Percentiles rank a stretch among this genome's conserved stretches.
Conservation (phyloP, 2,797 vertebrate genomes). For the Huso huso region DNA sequence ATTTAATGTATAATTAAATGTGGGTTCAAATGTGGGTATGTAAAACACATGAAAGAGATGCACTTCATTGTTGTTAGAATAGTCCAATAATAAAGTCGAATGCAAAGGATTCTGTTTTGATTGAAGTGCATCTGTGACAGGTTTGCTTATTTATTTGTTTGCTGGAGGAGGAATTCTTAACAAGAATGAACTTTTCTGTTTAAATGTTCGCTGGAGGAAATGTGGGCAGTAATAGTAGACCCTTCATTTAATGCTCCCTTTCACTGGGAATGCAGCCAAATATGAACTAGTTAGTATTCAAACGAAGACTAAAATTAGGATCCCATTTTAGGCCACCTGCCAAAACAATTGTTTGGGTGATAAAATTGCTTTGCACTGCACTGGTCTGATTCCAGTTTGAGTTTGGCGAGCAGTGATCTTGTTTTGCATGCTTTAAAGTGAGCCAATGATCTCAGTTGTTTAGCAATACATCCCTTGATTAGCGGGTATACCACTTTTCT, state of each 20-base stretch:
- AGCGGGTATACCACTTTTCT: no score
- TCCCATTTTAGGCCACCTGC: slow-evolving; percentile 47
- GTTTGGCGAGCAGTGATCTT: slow-evolving; percentile 28
- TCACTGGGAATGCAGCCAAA: slow-evolving; percentile 55
- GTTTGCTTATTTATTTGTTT: no score
- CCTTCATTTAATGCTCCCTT: slow-evolving; percentile 42
- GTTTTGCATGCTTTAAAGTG: slow-evolving; percentile 38
- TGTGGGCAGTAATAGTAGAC: slow-evolving; percentile 43
- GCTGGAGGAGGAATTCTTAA: no score
- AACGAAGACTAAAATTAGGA: slow-evolving; percentile 30
- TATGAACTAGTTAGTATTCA: slow-evolving; percentile 44
- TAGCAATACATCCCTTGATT: neutral
- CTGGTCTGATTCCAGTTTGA: slow-evolving; percentile 42
- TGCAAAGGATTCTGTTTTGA: no score
- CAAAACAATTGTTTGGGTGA: slow-evolving; percentile 41
- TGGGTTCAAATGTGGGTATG: no score
- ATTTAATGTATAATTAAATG: no score
- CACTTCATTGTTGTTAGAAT: no score
- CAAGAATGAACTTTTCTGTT: slow-evolving; percentile 17
- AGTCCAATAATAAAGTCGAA: no score
- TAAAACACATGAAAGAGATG: no score
- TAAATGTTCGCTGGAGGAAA: slow-evolving; percentile 46
- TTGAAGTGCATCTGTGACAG: no score
- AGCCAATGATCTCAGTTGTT: neutral
- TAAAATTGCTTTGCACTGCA: slow-evolving; percentile 28